Evolutionary conservation across 2,113 vertebrate species (phyloP), one percentile per base, ranked within the genome.

Genomic region (Dromas ardeola): DNA sequence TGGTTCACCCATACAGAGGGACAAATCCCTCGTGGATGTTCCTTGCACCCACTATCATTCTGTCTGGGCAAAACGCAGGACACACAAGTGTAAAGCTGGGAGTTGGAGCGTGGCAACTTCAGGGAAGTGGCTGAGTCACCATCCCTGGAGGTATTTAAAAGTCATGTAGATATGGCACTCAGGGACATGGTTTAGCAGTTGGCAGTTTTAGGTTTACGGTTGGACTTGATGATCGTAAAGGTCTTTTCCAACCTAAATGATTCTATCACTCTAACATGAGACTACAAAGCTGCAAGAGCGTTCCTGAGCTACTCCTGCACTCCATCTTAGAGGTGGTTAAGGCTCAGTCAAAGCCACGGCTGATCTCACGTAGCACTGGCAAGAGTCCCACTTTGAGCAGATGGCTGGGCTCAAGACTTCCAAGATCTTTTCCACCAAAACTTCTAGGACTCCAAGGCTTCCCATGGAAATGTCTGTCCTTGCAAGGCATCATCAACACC

Each of bases 281-380:
- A 36, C 43, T 61, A 21, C 2, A 20, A 16, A 56, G 63, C 50
- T 56, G 43, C 58, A 63, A 59, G 20, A 56, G 13, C 30, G 40
- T 58, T 80, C 34, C 66, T 13, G 47, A 67, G 85, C 56, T 78
- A n/a, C 21, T 74, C 67, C 61, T 56, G 27, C 36, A 8, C 38
- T 79, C 53, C 58, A 40, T 30, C 74, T n/a, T 9, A 52, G 42
- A 76, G n/a, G 36, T 34, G 43, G 52, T 47, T 38, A 50, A 66
- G 43, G 38, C 56, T 87, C 83, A 66, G 63, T 15, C 36, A 61
- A 88, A 77, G 38, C 49, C 59, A 43, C 0, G 0, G 22, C 36
- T 52, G 40, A 47, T 53, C 50, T 56, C 13, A 7, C 1, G 0
- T 22, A 49, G n/a, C 52, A 34, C 21, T 0, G 1, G 7, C 21